Evolutionary conservation across 2,113 vertebrate genomes (phyloP).

Genomic region (Xenopus laevis): DNA sequence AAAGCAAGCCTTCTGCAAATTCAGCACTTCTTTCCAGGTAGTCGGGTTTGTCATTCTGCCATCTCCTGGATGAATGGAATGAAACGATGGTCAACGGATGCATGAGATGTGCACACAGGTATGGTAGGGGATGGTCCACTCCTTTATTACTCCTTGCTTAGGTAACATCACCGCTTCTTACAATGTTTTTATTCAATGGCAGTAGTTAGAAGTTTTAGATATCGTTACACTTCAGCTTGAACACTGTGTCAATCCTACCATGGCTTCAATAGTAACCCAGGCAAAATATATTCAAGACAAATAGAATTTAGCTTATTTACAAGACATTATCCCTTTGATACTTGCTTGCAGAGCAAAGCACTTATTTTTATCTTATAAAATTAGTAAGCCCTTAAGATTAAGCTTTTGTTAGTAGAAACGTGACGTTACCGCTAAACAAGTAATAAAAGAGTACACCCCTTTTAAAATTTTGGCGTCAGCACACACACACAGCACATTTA

Average conservation of each 20-base stretch:
- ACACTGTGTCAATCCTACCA: slow-evolving; percentile 83
- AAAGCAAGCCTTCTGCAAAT: slow-evolving; percentile 98
- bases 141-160: slow-evolving; percentile 99
- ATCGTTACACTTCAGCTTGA: slow-evolving; percentile 89
- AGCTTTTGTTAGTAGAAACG: slow-evolving; percentile 86
- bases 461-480: slow-evolving; percentile 69
- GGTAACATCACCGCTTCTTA: slow-evolving; percentile 99
- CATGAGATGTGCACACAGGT: slow-evolving; percentile 91
- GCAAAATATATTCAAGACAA: slow-evolving; percentile 80
- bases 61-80: slow-evolving; percentile 99
- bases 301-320: slow-evolving; percentile 61
- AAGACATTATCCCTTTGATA: slow-evolving; percentile 68
- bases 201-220: slow-evolving; percentile 80
- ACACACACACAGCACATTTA: slow-evolving; percentile 65
- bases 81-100: slow-evolving; percentile 96
- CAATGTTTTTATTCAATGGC: slow-evolving; percentile 81
- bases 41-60: slow-evolving; percentile 89
- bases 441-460: slow-evolving; percentile 99
- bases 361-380: slow-evolving; percentile 68
- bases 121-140: slow-evolving; percentile 96
- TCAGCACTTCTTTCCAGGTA: slow-evolving; percentile 98
- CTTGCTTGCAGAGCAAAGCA: slow-evolving; percentile 77
- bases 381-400: slow-evolving; percentile 67
- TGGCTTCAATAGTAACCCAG: slow-evolving; percentile 81
- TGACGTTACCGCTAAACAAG: slow-evolving; percentile 99